Conservation (phyloP, 53 echinoderm and acorn worm genomes). For the Antedon mediterranea region DNA sequence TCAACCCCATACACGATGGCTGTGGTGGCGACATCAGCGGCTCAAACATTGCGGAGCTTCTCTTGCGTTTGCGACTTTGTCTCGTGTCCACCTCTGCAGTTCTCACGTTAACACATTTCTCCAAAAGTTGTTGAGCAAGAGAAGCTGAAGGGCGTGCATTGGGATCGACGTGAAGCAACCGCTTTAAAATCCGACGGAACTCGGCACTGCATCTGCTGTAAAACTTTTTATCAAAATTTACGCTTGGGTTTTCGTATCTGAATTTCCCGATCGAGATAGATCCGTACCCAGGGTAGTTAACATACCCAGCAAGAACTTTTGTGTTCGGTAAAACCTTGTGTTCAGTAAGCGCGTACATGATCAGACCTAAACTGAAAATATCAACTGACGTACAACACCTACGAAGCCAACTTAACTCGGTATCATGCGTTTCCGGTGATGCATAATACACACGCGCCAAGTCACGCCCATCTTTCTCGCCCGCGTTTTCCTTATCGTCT, state of each 20-base stretch:
- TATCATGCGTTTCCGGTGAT: constrained; percentile 52
- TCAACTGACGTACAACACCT: constrained; percentile 47
- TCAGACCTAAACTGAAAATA: constrained; percentile 67
- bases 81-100: not conserved
- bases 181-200: constrained; percentile 54
- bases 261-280: constrained; percentile 77
- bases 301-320: constrained; percentile 31
- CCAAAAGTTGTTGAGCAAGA: constrained; percentile 59
- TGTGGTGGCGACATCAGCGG: constrained; percentile 24
- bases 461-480: constrained; percentile 30
- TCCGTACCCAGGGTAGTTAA: constrained; percentile 85
- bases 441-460: constrained; percentile 40
- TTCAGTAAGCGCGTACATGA: constrained; percentile 65
- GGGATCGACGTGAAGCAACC: constrained; percentile 52
- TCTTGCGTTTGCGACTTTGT: constrained; percentile 15
- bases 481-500: constrained; percentile 37
- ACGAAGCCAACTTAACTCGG: constrained; percentile 25
- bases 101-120: constrained; percentile 29
- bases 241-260: constrained; percentile 67
- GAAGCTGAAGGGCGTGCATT: constrained; percentile 64
- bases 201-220: constrained; percentile 57
- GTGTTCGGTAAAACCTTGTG: constrained; percentile 41
- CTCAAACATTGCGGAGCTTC: constrained; percentile 28
- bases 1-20: constrained; percentile 14
- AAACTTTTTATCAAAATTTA: constrained; percentile 72